phyloP scores from a whole-genome alignment of 1,140 invertebrate species.

The Globodera rostochiensis region DNA sequence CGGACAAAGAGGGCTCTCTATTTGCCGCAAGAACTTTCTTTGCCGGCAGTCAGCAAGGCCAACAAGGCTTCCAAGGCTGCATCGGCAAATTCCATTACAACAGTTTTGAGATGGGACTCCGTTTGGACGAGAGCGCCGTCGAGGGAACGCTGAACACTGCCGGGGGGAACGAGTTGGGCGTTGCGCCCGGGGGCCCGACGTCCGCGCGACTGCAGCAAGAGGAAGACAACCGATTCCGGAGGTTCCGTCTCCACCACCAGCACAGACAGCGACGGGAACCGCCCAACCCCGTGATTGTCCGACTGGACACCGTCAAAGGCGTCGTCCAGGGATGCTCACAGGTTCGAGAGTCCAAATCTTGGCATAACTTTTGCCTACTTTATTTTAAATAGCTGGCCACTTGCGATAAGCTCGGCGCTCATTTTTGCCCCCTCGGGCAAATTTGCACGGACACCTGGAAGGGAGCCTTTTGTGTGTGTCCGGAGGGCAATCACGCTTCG shows the following conservation, averaged over 20 bases:
- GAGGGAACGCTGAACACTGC: background rate
- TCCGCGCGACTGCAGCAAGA: background rate
- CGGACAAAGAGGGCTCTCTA: conserved; percentile 19
- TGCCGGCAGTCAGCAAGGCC: conserved; percentile 40
- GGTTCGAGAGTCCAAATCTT: conserved; percentile 43
- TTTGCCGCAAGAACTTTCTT: conserved; percentile 34
- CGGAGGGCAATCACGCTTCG: conserved; percentile 43
- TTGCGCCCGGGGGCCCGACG: background rate
- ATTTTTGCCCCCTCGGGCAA: conserved; percentile 53
- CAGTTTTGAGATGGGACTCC: conserved; percentile 29
- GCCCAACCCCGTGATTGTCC: conserved; percentile 11
- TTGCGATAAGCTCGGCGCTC: conserved; percentile 45
- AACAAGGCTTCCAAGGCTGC: conserved; percentile 42
- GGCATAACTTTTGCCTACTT: background rate
- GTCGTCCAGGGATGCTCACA: conserved; percentile 37
- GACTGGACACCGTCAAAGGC: conserved; percentile 19
- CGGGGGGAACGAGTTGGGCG: conserved; percentile 22
- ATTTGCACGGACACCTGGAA: conserved; percentile 63
- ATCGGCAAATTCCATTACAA: conserved; percentile 42
- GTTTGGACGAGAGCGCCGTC: background rate
- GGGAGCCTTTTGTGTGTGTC: conserved; percentile 64
- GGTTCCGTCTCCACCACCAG: background rate
- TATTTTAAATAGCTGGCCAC: conserved; percentile 33
- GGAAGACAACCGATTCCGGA: conserved; percentile 15
- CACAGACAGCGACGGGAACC: conserved; percentile 24